Percentiles rank a stretch among this genome's conserved stretches.
Evolutionary conservation across 2,888 invertebrate genomes (phyloP).

Genomic region (Seira musarum): DNA sequence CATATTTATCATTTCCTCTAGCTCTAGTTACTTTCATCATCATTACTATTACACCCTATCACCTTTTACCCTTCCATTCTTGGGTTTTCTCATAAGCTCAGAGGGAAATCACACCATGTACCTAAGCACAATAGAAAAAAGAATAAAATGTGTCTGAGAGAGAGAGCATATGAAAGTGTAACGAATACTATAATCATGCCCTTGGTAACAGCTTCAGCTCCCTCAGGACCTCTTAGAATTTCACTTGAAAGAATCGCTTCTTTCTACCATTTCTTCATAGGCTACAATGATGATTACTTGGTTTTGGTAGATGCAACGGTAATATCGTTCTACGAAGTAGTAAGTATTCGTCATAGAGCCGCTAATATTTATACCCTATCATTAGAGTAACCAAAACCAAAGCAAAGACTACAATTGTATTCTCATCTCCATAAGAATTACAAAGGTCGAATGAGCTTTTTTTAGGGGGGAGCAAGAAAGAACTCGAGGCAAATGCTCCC

Average conservation of each 20-base stretch:
- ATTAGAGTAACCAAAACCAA: conserved; percentile 18
- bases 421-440: conserved; percentile 17
- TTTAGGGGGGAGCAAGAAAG: conserved; percentile 29
- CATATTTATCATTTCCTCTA: no score
- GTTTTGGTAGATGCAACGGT: no score
- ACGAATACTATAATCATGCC: conserved; percentile 40
- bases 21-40: conserved; percentile 22
- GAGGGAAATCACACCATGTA: conserved; percentile 30
- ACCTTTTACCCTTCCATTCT: no score
- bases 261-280: conserved; percentile 18
- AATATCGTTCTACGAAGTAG: no score
- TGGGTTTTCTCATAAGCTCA: no score
- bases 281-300: conserved; percentile 36
- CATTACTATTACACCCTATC: conserved; percentile 15
- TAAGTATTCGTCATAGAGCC: conserved; percentile 22
- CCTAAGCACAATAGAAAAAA: no score
- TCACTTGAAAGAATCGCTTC: conserved; percentile 32
- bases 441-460: conserved; percentile 30
- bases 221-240: conserved; percentile 50
- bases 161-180: conserved; percentile 25
- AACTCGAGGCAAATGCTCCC: conserved; percentile 35
- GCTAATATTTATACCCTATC: conserved; percentile 28
- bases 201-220: conserved; percentile 28
- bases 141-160: conserved; percentile 18
- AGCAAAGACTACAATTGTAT: conserved; percentile 31